A percentile compares a stretch with the other conserved stretches of the same genome.
Conservation (phyloP, 2,113 vertebrate genomes). For the Hypocryptadius cinnamomeus region DNA sequence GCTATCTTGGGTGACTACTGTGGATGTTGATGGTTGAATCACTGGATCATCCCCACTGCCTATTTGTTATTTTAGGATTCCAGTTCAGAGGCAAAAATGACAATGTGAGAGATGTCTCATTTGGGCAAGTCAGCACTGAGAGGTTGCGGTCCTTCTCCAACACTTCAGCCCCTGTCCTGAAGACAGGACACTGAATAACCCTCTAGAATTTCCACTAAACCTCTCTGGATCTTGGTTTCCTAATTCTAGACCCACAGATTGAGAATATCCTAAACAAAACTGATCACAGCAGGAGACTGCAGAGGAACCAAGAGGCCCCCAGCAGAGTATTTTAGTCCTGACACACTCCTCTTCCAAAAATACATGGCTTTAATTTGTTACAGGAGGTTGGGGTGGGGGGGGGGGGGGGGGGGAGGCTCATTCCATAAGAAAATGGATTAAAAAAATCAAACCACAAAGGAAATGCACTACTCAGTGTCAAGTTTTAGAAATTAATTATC, state of each 20-base stretch:
- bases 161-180: not conserved
- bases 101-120: not conserved
- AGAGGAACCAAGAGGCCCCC: not conserved
- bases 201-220: not conserved
- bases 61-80: not conserved
- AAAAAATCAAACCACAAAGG: not conserved
- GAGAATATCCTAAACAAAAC: not conserved
- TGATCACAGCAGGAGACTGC: not conserved
- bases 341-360: not conserved
- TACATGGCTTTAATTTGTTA: not conserved
- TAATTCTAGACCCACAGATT: not conserved
- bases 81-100: not conserved
- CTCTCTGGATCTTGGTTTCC: not conserved
- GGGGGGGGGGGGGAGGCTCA: not conserved
- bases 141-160: not conserved
- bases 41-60: not conserved
- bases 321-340: not conserved
- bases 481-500: conserved; percentile 27
- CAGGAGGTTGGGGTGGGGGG: no score
- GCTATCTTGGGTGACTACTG: not conserved
- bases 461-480: conserved; percentile 17
- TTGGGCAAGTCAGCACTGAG: not conserved
- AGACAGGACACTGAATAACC: not conserved
- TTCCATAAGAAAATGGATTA: not conserved
- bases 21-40: not conserved